Evolutionary conservation across 2,888 invertebrate genomes (phyloP).

Genomic region (Cecidostiba fungosa): DNA sequence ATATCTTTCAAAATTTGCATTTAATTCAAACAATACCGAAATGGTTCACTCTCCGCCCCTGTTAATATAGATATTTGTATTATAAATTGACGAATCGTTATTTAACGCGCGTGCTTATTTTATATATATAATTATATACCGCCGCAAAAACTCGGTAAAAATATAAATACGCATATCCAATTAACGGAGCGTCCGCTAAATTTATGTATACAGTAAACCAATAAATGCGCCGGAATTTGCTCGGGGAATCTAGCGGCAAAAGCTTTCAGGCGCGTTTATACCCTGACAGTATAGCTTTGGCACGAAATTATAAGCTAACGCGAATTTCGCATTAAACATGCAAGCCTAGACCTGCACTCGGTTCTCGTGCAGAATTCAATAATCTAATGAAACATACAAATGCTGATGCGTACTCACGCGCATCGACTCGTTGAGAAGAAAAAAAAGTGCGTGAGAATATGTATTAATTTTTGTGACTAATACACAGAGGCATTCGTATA

Average conservation of each 20-base stretch:
- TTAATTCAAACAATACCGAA: no score
- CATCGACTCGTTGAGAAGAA: not conserved
- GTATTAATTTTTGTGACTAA: not conserved
- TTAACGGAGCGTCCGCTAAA: no score
- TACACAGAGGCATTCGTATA: not conserved
- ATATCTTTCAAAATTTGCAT: not conserved
- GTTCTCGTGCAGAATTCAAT: slow-evolving; percentile 18
- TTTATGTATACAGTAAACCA: no score
- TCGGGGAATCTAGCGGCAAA: not conserved
- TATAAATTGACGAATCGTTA: no score
- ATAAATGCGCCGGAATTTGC: not conserved
- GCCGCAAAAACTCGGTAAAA: no score
- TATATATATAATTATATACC: no score
- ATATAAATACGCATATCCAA: no score
- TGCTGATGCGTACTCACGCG: not conserved
- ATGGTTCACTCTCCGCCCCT: no score
- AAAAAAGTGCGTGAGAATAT: not conserved
- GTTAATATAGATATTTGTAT: no score
- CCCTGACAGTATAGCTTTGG: not conserved
- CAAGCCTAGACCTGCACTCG: not conserved
- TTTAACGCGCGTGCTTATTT: no score
- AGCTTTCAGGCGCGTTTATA: not conserved
- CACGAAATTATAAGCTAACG: slow-evolving; percentile 23
- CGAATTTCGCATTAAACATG: slow-evolving; percentile 36
- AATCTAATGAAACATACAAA: slow-evolving; percentile 22